A percentile compares a stretch with the other conserved stretches of the same genome.
phyloP scores from a whole-genome alignment of 2,113 vertebrate species.

The Elephas maximus region DNA sequence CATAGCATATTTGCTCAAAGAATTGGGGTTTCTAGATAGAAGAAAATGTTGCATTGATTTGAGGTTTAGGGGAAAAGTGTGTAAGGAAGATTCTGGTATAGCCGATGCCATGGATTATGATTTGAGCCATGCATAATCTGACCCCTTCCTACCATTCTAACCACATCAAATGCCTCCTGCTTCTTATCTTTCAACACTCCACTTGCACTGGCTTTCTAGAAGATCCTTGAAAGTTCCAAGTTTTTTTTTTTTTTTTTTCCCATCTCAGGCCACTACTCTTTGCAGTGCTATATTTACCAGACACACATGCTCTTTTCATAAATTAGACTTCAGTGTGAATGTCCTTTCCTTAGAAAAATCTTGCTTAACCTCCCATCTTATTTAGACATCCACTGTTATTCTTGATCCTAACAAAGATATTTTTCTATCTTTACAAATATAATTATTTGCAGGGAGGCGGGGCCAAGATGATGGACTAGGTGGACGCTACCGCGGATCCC shows the following conservation, averaged over 20 bases:
- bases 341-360: not conserved
- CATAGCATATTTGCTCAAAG: not conserved
- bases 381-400: not conserved
- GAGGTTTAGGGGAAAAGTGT: not conserved
- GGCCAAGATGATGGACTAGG: too few relatives aligned
- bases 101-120: not conserved
- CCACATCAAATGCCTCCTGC: too few relatives aligned
- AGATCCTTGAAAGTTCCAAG: not conserved
- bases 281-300: rapidly evolving
- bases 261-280: not conserved
- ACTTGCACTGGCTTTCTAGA: not conserved
- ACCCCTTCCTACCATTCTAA: not conserved
- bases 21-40: not conserved
- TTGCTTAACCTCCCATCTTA: not conserved
- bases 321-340: not conserved
- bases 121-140: not conserved
- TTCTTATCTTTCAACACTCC: not conserved
- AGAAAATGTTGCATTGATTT: not conserved
- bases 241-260: too few relatives aligned
- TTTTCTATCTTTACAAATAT: not conserved
- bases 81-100: not conserved
- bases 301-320: not conserved
- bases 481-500: too few relatives aligned
- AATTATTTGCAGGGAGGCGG: not conserved
- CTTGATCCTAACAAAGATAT: not conserved